These are phyloP conservation scores for Caenorhabditis wallacei DNA, from an alignment of 2,888 invertebrate genomes.

Conservation along the genomic window DNA sequence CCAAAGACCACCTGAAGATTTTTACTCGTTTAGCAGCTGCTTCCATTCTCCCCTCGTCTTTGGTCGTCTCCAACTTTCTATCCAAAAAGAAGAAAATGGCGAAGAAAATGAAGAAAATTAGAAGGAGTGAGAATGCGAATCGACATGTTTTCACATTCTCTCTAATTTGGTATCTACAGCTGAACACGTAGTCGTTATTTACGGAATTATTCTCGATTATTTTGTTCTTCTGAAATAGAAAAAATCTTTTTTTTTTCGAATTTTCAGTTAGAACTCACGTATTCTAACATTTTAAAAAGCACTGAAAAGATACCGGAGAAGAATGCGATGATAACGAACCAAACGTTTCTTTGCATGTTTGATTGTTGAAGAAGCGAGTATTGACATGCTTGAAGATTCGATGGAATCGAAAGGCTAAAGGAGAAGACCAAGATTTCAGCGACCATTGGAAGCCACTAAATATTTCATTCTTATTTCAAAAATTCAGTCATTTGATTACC, in stretches of 20 bases:
- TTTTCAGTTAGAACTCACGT: slow-evolving; percentile 25
- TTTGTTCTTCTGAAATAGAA: slow-evolving; percentile 59
- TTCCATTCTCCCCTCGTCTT: slow-evolving; percentile 27
- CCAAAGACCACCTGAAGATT: background rate
- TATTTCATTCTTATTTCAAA: background rate
- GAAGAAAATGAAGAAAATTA: slow-evolving; percentile 53
- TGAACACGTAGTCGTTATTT: slow-evolving; percentile 40
- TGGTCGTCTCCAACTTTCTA: slow-evolving; percentile 22
- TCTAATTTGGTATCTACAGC: slow-evolving; percentile 64
- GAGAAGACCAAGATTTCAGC: slow-evolving; percentile 32
- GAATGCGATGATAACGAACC: slow-evolving; percentile 61
- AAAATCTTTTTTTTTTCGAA: no score
- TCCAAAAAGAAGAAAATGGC: slow-evolving; percentile 54
- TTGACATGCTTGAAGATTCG: slow-evolving; percentile 56
- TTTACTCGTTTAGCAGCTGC: slow-evolving; percentile 38
- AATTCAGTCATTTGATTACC: slow-evolving; percentile 12
- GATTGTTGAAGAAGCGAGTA: slow-evolving; percentile 49
- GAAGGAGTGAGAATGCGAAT: slow-evolving; percentile 45
- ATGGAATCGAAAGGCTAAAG: slow-evolving; percentile 31
- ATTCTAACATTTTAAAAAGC: slow-evolving; percentile 59
- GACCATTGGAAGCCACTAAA: slow-evolving; percentile 56
- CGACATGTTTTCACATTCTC: slow-evolving; percentile 66
- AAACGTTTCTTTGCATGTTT: slow-evolving; percentile 64
- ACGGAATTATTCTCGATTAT: slow-evolving; percentile 56
- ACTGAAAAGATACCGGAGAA: slow-evolving; percentile 57